Conservation (phyloP, 2,888 invertebrate species). For the Archips crataeganus region DNA sequence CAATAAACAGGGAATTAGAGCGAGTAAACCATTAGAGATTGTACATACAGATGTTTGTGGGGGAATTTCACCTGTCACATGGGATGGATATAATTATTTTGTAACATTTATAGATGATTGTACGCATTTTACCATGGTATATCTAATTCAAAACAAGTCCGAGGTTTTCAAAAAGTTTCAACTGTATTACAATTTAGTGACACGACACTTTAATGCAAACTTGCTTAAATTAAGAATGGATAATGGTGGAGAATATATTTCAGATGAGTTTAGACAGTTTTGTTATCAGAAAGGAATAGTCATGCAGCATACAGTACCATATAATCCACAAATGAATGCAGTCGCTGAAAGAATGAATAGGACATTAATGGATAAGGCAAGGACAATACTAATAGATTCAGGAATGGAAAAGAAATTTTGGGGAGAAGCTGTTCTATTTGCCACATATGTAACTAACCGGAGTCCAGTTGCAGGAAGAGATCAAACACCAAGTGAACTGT, state of each 20-base stretch:
- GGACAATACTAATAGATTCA: conserved; percentile 42
- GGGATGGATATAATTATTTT: neutral
- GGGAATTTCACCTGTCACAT: neutral
- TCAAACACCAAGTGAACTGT: conserved; percentile 19
- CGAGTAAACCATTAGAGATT: conserved; percentile 23
- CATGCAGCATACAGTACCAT: conserved; percentile 41
- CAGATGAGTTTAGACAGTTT: neutral
- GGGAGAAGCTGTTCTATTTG: conserved; percentile 32
- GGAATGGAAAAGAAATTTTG: conserved; percentile 8
- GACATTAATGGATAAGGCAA: conserved; percentile 43
- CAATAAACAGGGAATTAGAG: conserved; percentile 21
- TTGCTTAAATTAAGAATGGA: conserved; percentile 6
- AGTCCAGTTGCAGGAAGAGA: neutral
- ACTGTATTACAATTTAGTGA: conserved; percentile 11
- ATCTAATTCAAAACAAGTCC: conserved; percentile 1
- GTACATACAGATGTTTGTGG: conserved; percentile 33
- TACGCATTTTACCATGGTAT: conserved; percentile 16
- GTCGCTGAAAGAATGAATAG: conserved; percentile 44
- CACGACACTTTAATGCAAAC: conserved; percentile 11
- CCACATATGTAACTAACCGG: conserved; percentile 30
- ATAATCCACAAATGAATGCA: conserved; percentile 45
- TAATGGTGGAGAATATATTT: conserved; percentile 20
- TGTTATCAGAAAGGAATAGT: conserved; percentile 2
- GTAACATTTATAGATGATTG: conserved; percentile 16
- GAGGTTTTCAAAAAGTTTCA: conserved; percentile 32